Evolutionary conservation across 2,797 vertebrate genomes (phyloP).

Genomic region (Lophura swinhoii): DNA sequence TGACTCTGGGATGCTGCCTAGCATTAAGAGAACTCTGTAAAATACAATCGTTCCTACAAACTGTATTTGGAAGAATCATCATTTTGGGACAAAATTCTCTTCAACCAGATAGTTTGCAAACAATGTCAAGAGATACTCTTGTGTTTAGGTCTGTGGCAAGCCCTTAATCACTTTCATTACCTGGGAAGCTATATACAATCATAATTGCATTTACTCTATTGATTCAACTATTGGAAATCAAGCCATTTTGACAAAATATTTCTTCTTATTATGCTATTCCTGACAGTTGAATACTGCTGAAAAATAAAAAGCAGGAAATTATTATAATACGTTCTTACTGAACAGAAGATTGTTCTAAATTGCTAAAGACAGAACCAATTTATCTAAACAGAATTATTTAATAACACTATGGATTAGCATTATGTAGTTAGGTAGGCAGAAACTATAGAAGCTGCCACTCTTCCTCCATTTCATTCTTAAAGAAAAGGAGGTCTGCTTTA

Average conservation of each 20-base stretch:
- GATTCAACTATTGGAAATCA: slow-evolving; percentile 32
- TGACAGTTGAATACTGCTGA: slow-evolving; percentile 65
- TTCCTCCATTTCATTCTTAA: slow-evolving; percentile 4
- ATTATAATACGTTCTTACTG: slow-evolving; percentile 61
- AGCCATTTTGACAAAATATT: neutral
- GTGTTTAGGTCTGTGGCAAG: neutral
- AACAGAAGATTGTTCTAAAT: slow-evolving; percentile 61
- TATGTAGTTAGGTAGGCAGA: neutral
- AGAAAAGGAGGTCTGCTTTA: neutral
- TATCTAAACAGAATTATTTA: slow-evolving; percentile 60
- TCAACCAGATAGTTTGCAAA: neutral
- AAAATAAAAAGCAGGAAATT: slow-evolving; percentile 65
- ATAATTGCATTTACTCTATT: slow-evolving; percentile 10
- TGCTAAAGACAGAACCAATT: slow-evolving; percentile 53
- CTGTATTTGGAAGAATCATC: neutral
- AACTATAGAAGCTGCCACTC: neutral
- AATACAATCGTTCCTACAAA: neutral
- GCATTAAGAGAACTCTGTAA: neutral
- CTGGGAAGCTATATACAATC: neutral
- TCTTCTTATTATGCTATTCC: slow-evolving; percentile 13
- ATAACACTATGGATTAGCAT: slow-evolving; percentile 10
- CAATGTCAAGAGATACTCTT: neutral
- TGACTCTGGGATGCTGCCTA: neutral
- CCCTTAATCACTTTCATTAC: neutral
- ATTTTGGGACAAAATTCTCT: neutral